phyloP scores from a whole-genome alignment of 2,797 vertebrate genomes.

The Lutjanus campechanus region DNA sequence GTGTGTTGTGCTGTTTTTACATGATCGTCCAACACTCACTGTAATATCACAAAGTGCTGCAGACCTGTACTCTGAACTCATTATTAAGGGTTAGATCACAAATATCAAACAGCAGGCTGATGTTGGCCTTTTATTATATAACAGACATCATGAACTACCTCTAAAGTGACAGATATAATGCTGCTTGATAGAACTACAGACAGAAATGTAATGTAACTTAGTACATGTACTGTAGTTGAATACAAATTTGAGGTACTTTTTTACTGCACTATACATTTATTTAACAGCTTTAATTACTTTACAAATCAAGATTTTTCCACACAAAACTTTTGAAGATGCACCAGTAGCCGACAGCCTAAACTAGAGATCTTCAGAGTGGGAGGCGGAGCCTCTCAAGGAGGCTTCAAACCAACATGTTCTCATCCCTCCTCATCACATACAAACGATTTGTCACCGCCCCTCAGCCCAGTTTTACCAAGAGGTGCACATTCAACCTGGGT shows the following conservation, averaged over 20 bases:
- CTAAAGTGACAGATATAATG: neutral
- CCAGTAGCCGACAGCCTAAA: no score
- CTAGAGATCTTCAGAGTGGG: no score
- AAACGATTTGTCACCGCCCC: no score
- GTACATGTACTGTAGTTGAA: neutral
- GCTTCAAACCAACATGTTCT: no score
- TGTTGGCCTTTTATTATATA: constrained; percentile 11
- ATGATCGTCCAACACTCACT: neutral
- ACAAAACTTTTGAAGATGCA: neutral
- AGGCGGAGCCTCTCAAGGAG: no score
- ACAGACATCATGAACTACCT: neutral
- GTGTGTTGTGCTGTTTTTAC: neutral
- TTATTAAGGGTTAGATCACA: neutral
- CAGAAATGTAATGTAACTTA: neutral
- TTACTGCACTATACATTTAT: neutral
- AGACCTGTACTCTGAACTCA: neutral
- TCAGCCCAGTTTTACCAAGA: no score
- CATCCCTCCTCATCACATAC: no score
- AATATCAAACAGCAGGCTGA: neutral
- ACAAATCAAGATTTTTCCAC: neutral
- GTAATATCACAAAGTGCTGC: neutral
- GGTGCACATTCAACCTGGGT: no score
- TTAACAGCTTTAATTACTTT: neutral
- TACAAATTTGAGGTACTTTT: neutral
- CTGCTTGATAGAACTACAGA: neutral